phyloP scores from a whole-genome alignment of 2,113 vertebrate genomes.

The Etheostoma spectabile region DNA sequence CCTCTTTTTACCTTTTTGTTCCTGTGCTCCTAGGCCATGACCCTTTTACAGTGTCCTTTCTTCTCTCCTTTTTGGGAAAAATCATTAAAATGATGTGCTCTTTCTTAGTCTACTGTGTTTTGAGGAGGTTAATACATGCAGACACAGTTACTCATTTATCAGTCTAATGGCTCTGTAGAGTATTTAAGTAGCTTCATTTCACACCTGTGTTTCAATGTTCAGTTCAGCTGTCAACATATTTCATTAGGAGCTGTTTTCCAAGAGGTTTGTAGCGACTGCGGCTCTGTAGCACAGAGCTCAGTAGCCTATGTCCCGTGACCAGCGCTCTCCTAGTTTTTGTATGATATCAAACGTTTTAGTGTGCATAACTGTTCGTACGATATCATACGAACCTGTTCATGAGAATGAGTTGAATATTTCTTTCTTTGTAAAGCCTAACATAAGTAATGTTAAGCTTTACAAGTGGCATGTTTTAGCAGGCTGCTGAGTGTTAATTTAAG shows the following conservation, averaged over 20 bases:
- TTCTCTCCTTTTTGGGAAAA: not conserved
- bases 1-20: constrained; percentile 28
- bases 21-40: constrained; percentile 16
- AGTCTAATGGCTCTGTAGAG: not conserved
- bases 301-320: too few species aligned
- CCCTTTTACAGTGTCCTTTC: constrained; percentile 13
- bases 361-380: too few species aligned
- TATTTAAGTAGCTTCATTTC: not conserved
- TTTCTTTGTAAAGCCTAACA: not conserved
- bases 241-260: not conserved
- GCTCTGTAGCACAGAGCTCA: too few species aligned
- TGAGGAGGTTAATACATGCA: not conserved
- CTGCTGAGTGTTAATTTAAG: not conserved
- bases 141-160: not conserved
- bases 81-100: not conserved
- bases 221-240: not conserved
- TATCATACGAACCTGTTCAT: too few species aligned
- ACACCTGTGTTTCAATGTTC: not conserved
- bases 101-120: not conserved
- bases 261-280: too few species aligned
- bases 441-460: not conserved
- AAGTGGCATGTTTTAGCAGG: not conserved
- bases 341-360: too few species aligned
- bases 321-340: too few species aligned
- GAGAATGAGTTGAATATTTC: not conserved